A percentile compares a stretch with the other conserved stretches of the same genome.
Evolutionary conservation across 2,113 vertebrate species (phyloP).

Genomic region (Rhynchomys soricoides): DNA sequence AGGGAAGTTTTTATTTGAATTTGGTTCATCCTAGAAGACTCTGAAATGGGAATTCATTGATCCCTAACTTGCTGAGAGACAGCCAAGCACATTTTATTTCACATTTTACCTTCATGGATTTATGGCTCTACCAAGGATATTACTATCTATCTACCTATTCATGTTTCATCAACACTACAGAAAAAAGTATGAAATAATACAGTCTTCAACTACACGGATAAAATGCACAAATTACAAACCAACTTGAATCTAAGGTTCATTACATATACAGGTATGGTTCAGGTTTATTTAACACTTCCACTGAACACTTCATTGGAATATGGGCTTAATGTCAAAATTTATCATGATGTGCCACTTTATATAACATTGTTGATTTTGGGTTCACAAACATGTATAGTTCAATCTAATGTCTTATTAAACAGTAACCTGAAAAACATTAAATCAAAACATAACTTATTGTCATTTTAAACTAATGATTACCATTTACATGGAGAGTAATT

Average conservation of each 20-base stretch:
- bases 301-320: not conserved
- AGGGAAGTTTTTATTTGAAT: slow-evolving; percentile 67
- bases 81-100: slow-evolving; percentile 18
- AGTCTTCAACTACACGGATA: not conserved
- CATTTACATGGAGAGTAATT: not conserved
- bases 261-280: not conserved
- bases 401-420: slow-evolving; percentile 8
- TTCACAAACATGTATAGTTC: slow-evolving; percentile 9
- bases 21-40: slow-evolving; percentile 47
- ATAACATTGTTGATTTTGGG: slow-evolving; percentile 8
- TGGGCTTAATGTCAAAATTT: not conserved
- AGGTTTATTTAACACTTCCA: not conserved
- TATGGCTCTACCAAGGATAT: not conserved
- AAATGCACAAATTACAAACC: not conserved
- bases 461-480: slow-evolving; percentile 1
- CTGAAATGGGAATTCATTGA: slow-evolving; percentile 55
- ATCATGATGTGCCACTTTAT: not conserved
- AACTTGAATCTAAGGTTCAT: slow-evolving; percentile 2
- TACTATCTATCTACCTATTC: not conserved
- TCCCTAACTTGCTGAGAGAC: slow-evolving; percentile 56
- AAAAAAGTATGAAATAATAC: not conserved
- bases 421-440: slow-evolving; percentile 12
- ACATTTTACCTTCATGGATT: slow-evolving; percentile 41
- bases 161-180: not conserved
- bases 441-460: not conserved